These are phyloP conservation scores for Ochropleura plecta DNA, from an alignment of 2,888 invertebrate species.

Conservation along the genomic window DNA sequence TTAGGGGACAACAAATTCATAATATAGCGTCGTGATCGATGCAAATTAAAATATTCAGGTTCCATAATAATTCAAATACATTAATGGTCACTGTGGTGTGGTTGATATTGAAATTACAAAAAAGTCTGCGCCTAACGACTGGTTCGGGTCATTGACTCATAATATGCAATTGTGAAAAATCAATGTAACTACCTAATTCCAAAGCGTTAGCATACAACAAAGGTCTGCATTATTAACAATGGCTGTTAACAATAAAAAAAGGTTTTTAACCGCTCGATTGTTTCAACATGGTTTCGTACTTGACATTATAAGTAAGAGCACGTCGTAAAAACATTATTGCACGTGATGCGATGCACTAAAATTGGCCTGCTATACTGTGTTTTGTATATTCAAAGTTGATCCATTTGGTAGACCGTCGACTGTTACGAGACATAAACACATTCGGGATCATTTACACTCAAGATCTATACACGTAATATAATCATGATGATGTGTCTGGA, in stretches of 20 bases:
- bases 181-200: slow-evolving; percentile 70
- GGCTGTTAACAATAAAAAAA: slow-evolving; percentile 74
- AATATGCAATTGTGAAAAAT: slow-evolving; percentile 75
- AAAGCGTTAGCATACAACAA: slow-evolving; percentile 69
- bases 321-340: slow-evolving; percentile 67
- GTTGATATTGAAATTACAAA: slow-evolving; percentile 60
- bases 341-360: slow-evolving; percentile 69
- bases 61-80: slow-evolving; percentile 58
- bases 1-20: slow-evolving; percentile 41
- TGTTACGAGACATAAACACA: slow-evolving; percentile 52
- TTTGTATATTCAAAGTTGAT: slow-evolving; percentile 47
- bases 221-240: slow-evolving; percentile 74
- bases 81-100: slow-evolving; percentile 50
- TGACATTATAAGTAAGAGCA: slow-evolving; percentile 72
- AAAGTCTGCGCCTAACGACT: slow-evolving; percentile 50
- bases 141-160: slow-evolving; percentile 57
- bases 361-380: slow-evolving; percentile 56
- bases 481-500: slow-evolving; percentile 34
- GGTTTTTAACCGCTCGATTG: slow-evolving; percentile 75
- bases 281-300: slow-evolving; percentile 70
- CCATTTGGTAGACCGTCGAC: slow-evolving; percentile 38
- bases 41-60: slow-evolving; percentile 55
- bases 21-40: slow-evolving; percentile 33
- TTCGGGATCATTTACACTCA: slow-evolving; percentile 46
- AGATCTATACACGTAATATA: slow-evolving; percentile 53